These are phyloP conservation scores for Dynastes hyllus DNA, from an alignment of 2,888 invertebrate genomes.

Conservation along the genomic window DNA sequence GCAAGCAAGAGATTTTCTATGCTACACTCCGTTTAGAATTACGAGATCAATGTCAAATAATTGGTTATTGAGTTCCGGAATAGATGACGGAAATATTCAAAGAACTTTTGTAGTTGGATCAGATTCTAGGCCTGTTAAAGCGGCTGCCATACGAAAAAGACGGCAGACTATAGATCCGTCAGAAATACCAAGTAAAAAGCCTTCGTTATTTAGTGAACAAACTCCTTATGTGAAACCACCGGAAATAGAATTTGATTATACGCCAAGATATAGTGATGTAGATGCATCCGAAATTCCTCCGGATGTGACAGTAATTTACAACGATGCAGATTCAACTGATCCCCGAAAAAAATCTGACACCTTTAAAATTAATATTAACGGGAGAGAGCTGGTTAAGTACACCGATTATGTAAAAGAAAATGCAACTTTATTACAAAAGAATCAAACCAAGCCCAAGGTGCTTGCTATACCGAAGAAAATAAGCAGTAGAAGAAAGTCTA, in stretches of 20 bases:
- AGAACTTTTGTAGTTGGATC: neutral
- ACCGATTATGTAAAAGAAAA: constrained; percentile 8
- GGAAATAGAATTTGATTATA: constrained; percentile 32
- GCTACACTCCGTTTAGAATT: constrained; percentile 34
- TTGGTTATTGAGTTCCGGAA: constrained; percentile 27
- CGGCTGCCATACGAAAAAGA: neutral
- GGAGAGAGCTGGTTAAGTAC: constrained; percentile 4
- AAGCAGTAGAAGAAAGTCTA: constrained; percentile 27
- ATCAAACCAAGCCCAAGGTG: neutral
- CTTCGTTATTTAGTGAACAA: constrained; percentile 26
- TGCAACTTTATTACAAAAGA: neutral
- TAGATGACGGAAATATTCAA: neutral
- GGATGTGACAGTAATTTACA: constrained; percentile 10
- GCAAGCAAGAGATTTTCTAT: constrained; percentile 13
- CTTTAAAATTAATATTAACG: neutral
- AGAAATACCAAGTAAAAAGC: constrained; percentile 6
- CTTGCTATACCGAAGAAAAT: constrained; percentile 12
- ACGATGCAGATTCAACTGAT: neutral
- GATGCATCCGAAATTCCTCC: neutral
- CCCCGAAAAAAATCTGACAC: constrained; percentile 6
- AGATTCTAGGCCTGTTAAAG: neutral
- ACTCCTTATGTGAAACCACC: constrained; percentile 1
- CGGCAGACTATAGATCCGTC: constrained; percentile 8
- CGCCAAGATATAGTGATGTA: constrained; percentile 16
- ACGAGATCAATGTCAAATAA: constrained; percentile 43